These are phyloP conservation scores for Synanthedon formicaeformis DNA, from an alignment of 2,888 invertebrate species.

Conservation along the genomic window DNA sequence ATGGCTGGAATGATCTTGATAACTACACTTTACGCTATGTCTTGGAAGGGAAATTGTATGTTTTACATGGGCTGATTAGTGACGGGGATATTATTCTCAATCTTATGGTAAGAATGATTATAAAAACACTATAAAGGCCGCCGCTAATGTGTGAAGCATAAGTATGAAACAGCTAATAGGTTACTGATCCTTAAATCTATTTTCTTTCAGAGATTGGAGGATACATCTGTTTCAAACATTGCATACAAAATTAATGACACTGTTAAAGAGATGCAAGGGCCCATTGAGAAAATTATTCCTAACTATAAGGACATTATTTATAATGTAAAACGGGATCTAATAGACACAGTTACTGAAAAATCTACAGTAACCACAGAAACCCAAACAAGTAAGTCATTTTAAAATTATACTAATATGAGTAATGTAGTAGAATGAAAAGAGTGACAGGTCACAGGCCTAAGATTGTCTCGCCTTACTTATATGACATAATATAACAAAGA, in stretches of 20 bases:
- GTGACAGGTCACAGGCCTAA: too few species aligned
- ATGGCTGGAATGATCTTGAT: slow-evolving; percentile 79
- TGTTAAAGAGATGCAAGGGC: slow-evolving; percentile 67
- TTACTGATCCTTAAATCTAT: not conserved
- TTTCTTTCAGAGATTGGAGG: slow-evolving; percentile 59
- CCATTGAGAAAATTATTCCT: slow-evolving; percentile 74
- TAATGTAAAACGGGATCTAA: slow-evolving; percentile 73
- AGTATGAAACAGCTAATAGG: too few species aligned
- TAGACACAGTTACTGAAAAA: slow-evolving; percentile 71
- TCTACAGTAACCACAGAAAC: slow-evolving; percentile 59
- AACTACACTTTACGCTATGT: slow-evolving; percentile 80
- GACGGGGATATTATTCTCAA: slow-evolving; percentile 75
- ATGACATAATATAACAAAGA: too few species aligned
- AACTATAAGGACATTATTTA: slow-evolving; percentile 72
- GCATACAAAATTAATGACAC: slow-evolving; percentile 70
- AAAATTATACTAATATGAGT: too few species aligned
- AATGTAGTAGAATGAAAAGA: too few species aligned
- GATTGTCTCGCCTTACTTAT: too few species aligned
- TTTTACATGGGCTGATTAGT: slow-evolving; percentile 73
- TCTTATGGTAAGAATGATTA: slow-evolving; percentile 64
- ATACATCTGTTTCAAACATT: slow-evolving; percentile 72
- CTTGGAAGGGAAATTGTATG: slow-evolving; percentile 74
- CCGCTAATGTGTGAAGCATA: too few species aligned
- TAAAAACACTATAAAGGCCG: too few species aligned
- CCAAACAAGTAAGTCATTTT: slow-evolving; percentile 25